These are phyloP conservation scores for Actinia tenebrosa DNA, from an alignment of 64 coral and sea anemone species.

Conservation along the genomic window DNA sequence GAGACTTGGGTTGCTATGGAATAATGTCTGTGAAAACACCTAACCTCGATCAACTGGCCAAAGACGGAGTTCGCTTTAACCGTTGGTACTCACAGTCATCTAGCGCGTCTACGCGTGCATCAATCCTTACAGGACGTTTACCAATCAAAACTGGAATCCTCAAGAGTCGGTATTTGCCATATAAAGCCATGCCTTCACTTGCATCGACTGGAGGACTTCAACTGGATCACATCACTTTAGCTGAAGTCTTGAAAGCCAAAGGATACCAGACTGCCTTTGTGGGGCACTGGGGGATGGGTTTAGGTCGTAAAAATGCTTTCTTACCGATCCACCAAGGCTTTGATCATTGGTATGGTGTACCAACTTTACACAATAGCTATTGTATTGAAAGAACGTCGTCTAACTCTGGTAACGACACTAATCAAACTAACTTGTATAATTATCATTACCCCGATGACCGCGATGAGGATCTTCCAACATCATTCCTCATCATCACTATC, in stretches of 20 bases:
- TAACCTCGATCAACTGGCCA: conserved; percentile 57
- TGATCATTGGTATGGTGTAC: conserved; percentile 81
- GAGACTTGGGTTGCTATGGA: conserved; percentile 51
- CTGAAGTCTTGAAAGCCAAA: conserved; percentile 51
- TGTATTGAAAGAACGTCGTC: conserved; percentile 31
- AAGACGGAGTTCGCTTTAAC: conserved; percentile 51
- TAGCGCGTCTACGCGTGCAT: conserved; percentile 59
- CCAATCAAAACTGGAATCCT: conserved; percentile 88
- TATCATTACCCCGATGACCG: not conserved
- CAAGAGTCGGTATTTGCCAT: conserved; percentile 78
- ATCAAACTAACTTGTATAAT: not conserved
- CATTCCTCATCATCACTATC: not conserved
- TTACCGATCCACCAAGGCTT: conserved; percentile 82
- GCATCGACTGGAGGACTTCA: conserved; percentile 84
- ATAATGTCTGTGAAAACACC: conserved; percentile 38
- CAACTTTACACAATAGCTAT: conserved; percentile 51
- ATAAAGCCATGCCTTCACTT: conserved; percentile 69
- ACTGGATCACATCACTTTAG: conserved; percentile 42
- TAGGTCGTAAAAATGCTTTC: conserved; percentile 64
- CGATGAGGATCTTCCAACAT: not conserved
- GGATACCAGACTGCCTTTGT: conserved; percentile 74
- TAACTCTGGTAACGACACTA: not conserved
- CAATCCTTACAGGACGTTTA: conserved; percentile 79
- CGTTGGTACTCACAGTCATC: conserved; percentile 74
- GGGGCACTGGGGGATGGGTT: conserved; percentile 77